Evolutionary conservation across 1,140 invertebrate genomes (phyloP), one percentile per base, ranked within the genome.

Genomic region (Hesperophylax magnus): DNA sequence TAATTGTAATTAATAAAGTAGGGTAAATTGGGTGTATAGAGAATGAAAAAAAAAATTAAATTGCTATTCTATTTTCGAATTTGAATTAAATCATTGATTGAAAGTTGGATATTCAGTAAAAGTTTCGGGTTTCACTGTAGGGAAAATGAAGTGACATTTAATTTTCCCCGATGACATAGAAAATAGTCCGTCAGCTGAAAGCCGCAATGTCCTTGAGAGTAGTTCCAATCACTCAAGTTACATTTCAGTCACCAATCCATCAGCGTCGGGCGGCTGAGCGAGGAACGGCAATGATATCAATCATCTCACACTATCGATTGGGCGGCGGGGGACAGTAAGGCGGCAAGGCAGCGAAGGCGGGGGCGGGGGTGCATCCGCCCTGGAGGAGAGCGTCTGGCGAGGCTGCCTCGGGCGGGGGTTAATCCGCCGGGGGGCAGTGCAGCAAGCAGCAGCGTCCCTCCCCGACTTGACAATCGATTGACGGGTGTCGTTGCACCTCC

Each of bases 401-500:
- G 39, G 39, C 39, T 47, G 39, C 39, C 39, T 47, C 39, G 39
- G 39, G 39, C 39, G 39, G 69, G 79, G 72, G 17, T 47, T 77
- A 77, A 77, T 77, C 54, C 58, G 75, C 22, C 75, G 75, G 56
- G 74, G 71, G 56, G 61, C 52, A 63, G 31, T 79, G 78, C 78
- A 76, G 52, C 39, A 34, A 47, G 39, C 39, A 47, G 39, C 39
- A 11, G 52, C 39, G 39, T 47, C 39, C 60, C 58, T 17, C 77
- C 74, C 61, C 60, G 31, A 85, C 87, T 89, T 89, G 89, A 89
- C 89, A 89, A 90, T 89, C 88, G 88, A 89, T 89, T 89, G 89
- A 89, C 89, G 88, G 88, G 86, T 86, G 88, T 86, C 86, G 85
- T 84, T 86, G 85, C 85, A 71, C 61, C 79, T 20, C 65, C 54